Evolutionary conservation across 2,113 vertebrate species (phyloP).

Genomic region (Alouatta palliata): DNA sequence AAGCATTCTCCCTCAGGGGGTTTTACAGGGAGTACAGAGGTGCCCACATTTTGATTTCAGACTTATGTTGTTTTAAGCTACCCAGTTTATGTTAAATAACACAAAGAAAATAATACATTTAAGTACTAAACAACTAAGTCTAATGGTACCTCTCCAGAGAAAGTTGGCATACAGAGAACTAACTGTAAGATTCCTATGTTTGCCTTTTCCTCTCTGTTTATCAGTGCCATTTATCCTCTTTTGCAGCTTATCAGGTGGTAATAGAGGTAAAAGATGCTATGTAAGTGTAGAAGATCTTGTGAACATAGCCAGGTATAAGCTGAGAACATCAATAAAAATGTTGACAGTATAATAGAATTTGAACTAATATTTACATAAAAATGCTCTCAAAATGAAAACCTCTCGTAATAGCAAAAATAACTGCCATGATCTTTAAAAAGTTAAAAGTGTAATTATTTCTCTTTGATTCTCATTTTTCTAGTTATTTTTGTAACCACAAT

Average conservation of each 20-base stretch:
- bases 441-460: background rate
- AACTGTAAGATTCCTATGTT: background rate
- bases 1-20: rapidly evolving
- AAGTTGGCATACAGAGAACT: background rate
- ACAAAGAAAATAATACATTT: background rate
- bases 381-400: background rate
- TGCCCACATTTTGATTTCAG: background rate
- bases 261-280: background rate
- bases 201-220: background rate
- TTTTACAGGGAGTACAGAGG: background rate
- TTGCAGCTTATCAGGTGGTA: background rate
- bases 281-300: background rate
- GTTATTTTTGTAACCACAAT: background rate
- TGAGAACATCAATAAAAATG: background rate
- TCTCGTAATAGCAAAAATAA: background rate
- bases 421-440: background rate
- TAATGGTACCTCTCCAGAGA: background rate
- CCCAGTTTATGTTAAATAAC: background rate
- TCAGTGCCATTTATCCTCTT: background rate
- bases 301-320: background rate
- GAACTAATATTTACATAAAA: background rate
- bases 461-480: background rate
- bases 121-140: background rate
- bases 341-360: background rate
- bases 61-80: background rate